A percentile compares a stretch with the other conserved stretches of the same genome.
Conservation (phyloP, 2,113 vertebrate genomes). For the Strix uralensis region DNA sequence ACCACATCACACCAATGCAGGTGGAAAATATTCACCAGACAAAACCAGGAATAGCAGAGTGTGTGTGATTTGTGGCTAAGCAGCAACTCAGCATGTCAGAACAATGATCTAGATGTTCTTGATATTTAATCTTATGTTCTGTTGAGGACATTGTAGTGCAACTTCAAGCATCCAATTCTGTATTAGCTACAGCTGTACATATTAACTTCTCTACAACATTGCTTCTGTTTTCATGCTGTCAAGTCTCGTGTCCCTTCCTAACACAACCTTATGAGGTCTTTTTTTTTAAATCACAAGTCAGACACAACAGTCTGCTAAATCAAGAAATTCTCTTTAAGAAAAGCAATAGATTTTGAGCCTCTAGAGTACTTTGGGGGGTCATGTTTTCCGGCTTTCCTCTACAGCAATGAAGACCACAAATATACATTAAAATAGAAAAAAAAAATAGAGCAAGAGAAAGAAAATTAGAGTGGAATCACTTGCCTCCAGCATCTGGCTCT, state of each 20-base stretch:
- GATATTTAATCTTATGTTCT: background rate
- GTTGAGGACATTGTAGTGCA: background rate
- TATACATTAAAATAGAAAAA: background rate
- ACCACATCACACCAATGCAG: background rate
- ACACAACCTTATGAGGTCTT: background rate
- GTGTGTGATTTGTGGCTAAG: background rate
- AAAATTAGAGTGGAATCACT: constrained; percentile 32
- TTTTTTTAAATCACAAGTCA: background rate
- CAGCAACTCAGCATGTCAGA: background rate
- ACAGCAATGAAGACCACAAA: background rate
- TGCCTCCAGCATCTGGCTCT: constrained; percentile 41
- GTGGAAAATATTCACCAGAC: background rate
- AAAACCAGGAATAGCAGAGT: background rate
- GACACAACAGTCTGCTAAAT: background rate
- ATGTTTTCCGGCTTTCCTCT: background rate
- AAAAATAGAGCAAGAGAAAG: background rate
- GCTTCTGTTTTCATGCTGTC: background rate
- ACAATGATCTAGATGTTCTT: background rate
- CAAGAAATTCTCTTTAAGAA: background rate
- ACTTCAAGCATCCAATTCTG: background rate
- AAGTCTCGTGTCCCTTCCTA: background rate
- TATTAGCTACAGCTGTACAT: background rate
- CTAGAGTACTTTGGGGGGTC: background rate
- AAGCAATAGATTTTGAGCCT: background rate
- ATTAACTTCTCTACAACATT: background rate